These are phyloP conservation scores for Datnioides undecimradiatus DNA, from an alignment of 2,113 vertebrate species.

Conservation along the genomic window DNA sequence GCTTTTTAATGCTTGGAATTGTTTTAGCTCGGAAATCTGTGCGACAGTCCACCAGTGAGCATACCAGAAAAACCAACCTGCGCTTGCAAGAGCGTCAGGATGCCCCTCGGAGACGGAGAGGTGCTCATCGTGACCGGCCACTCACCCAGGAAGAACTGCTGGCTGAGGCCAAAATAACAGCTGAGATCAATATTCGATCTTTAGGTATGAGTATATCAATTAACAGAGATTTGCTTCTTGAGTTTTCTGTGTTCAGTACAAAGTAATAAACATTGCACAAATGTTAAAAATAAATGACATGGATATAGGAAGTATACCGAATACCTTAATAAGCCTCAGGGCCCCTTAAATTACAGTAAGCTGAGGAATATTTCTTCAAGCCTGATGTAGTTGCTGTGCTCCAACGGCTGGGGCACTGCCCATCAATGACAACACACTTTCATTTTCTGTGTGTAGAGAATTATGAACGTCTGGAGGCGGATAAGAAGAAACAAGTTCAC, in stretches of 20 bases:
- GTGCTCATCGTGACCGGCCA: slow-evolving; percentile 88
- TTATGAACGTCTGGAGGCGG: slow-evolving; percentile 94
- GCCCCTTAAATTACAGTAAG: background rate
- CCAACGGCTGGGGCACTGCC: background rate
- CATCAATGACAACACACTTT: background rate
- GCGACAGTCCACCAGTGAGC: slow-evolving; percentile 95
- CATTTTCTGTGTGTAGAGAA: slow-evolving; percentile 86
- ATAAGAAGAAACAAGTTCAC: slow-evolving; percentile 98
- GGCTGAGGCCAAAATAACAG: slow-evolving; percentile 93
- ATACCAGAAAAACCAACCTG: slow-evolving; percentile 93
- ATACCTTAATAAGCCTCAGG: background rate
- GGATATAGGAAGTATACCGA: background rate
- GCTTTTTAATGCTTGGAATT: background rate
- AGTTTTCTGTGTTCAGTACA: background rate
- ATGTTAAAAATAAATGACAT: background rate
- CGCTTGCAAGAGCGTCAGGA: slow-evolving; percentile 94
- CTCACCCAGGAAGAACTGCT: slow-evolving; percentile 96
- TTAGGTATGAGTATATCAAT: slow-evolving; percentile 84
- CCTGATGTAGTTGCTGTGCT: background rate
- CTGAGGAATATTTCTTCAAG: background rate
- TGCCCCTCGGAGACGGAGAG: slow-evolving; percentile 91
- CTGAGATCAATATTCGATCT: slow-evolving; percentile 93
- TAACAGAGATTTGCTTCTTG: background rate
- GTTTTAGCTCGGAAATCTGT: slow-evolving; percentile 91
- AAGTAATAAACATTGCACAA: background rate